A percentile compares a stretch with the other conserved stretches of the same genome.
These are phyloP conservation scores for Takifugu flavidus DNA, from an alignment of 2,113 vertebrate genomes.

Conservation along the genomic window DNA sequence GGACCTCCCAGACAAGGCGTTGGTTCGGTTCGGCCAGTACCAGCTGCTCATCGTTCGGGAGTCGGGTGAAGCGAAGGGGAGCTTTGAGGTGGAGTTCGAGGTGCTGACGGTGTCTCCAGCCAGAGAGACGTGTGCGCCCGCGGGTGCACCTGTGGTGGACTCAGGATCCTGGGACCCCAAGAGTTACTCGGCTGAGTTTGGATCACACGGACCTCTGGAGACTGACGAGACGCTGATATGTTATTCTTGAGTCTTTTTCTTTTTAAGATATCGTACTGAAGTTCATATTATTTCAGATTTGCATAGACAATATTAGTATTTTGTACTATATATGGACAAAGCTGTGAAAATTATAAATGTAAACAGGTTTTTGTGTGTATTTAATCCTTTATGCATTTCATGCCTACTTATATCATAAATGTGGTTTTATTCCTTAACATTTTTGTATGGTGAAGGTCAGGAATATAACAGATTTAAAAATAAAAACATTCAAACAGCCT, in stretches of 20 bases:
- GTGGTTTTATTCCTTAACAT: too few species aligned
- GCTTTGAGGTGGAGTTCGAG: slow-evolving; percentile 81
- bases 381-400: too few species aligned
- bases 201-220: slow-evolving; percentile 35
- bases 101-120: slow-evolving; percentile 71
- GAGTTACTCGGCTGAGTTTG: neutral
- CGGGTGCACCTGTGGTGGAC: slow-evolving; percentile 42
- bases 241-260: neutral
- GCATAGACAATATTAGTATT: too few species aligned
- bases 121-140: slow-evolving; percentile 67
- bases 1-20: slow-evolving; percentile 78
- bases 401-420: too few species aligned
- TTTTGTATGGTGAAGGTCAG: too few species aligned
- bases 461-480: too few species aligned
- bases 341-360: too few species aligned
- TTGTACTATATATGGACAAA: too few species aligned
- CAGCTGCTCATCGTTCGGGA: slow-evolving; percentile 79
- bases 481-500: too few species aligned
- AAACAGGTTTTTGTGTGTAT: too few species aligned
- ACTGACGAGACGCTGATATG: slow-evolving; percentile 44
- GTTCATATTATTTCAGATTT: neutral
- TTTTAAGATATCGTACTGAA: too few species aligned
- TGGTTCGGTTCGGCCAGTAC: slow-evolving; percentile 83
- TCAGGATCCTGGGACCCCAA: neutral
- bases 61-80: slow-evolving; percentile 76